Percentiles rank a stretch among this genome's conserved stretches.
These are phyloP conservation scores for Opisthograptis luteolata DNA, from an alignment of 2,888 invertebrate species.

Conservation along the genomic window DNA sequence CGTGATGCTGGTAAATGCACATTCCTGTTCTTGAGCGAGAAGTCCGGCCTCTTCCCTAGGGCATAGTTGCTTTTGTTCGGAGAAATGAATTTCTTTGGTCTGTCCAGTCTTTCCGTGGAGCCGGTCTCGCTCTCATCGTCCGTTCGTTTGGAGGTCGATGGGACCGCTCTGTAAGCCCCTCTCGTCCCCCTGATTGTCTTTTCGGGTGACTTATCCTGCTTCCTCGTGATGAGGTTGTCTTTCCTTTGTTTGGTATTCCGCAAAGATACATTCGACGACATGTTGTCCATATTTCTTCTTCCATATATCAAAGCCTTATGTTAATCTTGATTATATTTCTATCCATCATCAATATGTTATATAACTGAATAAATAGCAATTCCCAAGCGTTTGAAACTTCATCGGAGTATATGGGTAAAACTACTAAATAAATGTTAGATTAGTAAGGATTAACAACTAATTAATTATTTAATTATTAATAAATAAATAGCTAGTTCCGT, in stretches of 20 bases:
- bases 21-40: slow-evolving; percentile 77
- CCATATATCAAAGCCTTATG: slow-evolving; percentile 53
- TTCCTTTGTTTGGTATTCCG: slow-evolving; percentile 76
- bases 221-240: slow-evolving; percentile 79
- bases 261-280: slow-evolving; percentile 74
- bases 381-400: slow-evolving; percentile 44
- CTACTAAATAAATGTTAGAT: slow-evolving; percentile 46
- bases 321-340: slow-evolving; percentile 43
- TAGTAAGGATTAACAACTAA: slow-evolving; percentile 59
- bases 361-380: slow-evolving; percentile 54
- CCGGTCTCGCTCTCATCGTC: slow-evolving; percentile 69
- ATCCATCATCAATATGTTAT: slow-evolving; percentile 36
- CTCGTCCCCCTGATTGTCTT: slow-evolving; percentile 78
- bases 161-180: slow-evolving; percentile 73
- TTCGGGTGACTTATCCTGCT: slow-evolving; percentile 81
- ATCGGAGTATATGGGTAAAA: slow-evolving; percentile 40
- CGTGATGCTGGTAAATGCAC: slow-evolving; percentile 79
- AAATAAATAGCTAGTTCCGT: slow-evolving; percentile 80
- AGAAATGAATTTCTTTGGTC: slow-evolving; percentile 80
- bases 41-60: slow-evolving; percentile 77
- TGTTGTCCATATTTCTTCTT: slow-evolving; percentile 72
- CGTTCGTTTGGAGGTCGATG: slow-evolving; percentile 74
- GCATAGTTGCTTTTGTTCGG: slow-evolving; percentile 76
- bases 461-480: slow-evolving; percentile 57
- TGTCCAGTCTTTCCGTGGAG: slow-evolving; percentile 77